Evolutionary conservation across 2,797 vertebrate genomes (phyloP), one percentile per base, ranked within the genome.

Genomic region (Molossus alvarezi): DNA sequence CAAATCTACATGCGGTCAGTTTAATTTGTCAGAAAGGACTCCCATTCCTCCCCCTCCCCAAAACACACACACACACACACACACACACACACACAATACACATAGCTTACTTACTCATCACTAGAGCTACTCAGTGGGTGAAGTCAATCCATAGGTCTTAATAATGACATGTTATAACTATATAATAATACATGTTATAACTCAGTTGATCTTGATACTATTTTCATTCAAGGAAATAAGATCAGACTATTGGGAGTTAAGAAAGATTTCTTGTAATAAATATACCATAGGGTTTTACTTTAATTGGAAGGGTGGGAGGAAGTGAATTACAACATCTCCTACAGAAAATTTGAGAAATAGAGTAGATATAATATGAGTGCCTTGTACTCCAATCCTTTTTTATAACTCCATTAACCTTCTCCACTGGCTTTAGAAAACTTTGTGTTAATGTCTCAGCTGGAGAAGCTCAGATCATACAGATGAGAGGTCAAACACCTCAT

Each of bases 201-300:
- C 7, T 20, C 55, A n/a, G 23, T 60, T 88, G 62, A 95, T 21
- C 64, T 69, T 37, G 20, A 77, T 41, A 45, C 15, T 37, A 73
- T 88, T 95, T 95, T 92, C 86, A 81, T 48, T 87, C 23, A 80
- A 83, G 90, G 60, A 92, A 94, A 73, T 80, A 33, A 80, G 83
- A 64, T 58, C 57, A 53, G 71, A 62, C 27, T 29, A 71, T 9
- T 88, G 6, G 48, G 80, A 91, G 51, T 82, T 77, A 77, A 94
- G 64, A 72, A 37, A 87, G 76, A 25, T 20, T 89, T 76, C 77
- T 85, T 80, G 3, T 27, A 65, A 60, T 55, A 81, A 82, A 71
- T 57, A 84, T 17, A 64, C 48, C 48, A 37, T 9, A 73, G 7
- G 29, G 67, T 95, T 96, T 77, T 53, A 77, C 91, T 91, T 96